A percentile compares a stretch with the other conserved stretches of the same genome.
Evolutionary conservation across 2,113 vertebrate species (phyloP).

Genomic region (Dolichallabes microphthalmus): DNA sequence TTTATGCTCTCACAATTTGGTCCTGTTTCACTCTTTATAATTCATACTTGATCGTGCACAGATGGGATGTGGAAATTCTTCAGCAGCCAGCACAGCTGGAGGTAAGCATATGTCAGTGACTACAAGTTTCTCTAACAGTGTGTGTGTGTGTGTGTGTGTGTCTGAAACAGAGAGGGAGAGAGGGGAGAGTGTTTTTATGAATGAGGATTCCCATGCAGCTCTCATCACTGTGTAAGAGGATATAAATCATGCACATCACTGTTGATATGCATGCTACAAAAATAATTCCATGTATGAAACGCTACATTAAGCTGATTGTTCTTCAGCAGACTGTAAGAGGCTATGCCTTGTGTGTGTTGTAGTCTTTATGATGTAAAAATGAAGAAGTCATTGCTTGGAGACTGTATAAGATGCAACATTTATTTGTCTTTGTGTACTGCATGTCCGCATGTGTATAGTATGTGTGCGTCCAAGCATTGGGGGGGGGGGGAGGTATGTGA

Average conservation of each 20-base stretch:
- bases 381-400: background rate
- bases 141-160: constrained; percentile 36
- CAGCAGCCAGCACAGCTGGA: constrained; percentile 49
- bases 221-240: background rate
- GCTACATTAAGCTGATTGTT: background rate
- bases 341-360: too few relatives aligned
- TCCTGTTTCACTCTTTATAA: background rate
- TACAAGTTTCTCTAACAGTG: background rate
- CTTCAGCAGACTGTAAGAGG: background rate
- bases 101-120: constrained; percentile 37
- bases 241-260: background rate
- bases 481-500: background rate
- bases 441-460: background rate
- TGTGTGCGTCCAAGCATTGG: constrained; percentile 3
- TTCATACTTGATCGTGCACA: background rate
- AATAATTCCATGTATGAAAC: background rate
- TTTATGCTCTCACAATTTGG: background rate
- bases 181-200: background rate
- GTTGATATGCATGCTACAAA: background rate
- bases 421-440: background rate
- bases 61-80: constrained; percentile 71
- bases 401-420: background rate
- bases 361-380: too few relatives aligned
- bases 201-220: constrained; percentile 17
- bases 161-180: background rate